phyloP scores from a whole-genome alignment of 2,888 invertebrate species.

The Nemapogon koenigi region DNA sequence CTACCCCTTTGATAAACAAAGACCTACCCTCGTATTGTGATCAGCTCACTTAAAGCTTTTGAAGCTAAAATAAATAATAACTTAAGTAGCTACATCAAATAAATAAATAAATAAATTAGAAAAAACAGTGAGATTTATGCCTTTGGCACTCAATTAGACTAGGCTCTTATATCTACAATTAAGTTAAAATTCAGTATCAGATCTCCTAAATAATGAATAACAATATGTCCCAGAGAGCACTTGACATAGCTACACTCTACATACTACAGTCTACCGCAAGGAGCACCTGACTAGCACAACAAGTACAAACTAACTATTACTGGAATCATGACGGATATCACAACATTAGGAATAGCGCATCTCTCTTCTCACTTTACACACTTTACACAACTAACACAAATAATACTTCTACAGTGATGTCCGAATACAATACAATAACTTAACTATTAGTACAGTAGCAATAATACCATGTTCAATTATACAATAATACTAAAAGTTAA shows the following conservation, averaged over 20 bases:
- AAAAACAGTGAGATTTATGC: conserved; percentile 46
- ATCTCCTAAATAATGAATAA: background rate
- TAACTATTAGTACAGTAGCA: background rate
- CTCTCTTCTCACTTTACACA: background rate
- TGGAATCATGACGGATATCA: conserved; percentile 8
- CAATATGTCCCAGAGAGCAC: background rate
- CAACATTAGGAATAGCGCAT: conserved; percentile 6
- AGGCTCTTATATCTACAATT: conserved; percentile 23
- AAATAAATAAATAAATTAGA: conserved; percentile 15
- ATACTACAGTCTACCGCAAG: too few relatives aligned
- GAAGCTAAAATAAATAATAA: conserved; percentile 41
- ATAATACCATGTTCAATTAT: too few relatives aligned
- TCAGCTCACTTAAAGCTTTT: conserved; percentile 45
- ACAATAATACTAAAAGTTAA: background rate
- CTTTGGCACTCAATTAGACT: conserved; percentile 51
- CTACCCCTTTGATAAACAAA: too few relatives aligned
- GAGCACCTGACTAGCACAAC: background rate
- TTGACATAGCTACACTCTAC: background rate
- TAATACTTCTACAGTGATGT: conserved; percentile 1
- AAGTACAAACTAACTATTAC: background rate
- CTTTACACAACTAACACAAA: background rate
- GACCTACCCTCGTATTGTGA: too few relatives aligned
- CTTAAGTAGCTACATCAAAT: conserved; percentile 24
- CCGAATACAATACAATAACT: background rate
- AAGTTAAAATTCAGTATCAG: background rate